Conservation (phyloP, 2,888 invertebrate species). For the Anaspis maculata region DNA sequence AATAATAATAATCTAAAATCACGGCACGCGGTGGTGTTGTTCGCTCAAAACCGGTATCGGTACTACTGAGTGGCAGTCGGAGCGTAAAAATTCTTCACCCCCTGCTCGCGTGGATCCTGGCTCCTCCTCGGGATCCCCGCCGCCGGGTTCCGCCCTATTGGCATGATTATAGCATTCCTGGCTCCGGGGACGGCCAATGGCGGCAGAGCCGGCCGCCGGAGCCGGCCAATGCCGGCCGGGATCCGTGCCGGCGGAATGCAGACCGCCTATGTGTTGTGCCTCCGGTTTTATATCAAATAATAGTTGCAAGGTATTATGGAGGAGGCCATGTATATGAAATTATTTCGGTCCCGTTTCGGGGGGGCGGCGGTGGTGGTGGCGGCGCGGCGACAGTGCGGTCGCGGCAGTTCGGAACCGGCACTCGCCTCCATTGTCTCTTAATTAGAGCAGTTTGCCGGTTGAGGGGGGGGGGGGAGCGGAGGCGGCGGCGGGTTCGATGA, state of each 20-base stretch:
- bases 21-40: conserved; percentile 15
- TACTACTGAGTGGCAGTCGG: conserved; percentile 26
- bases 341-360: too few relatives aligned
- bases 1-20: neutral
- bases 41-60: conserved; percentile 18
- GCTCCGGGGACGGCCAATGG: conserved; percentile 20
- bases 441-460: too few relatives aligned
- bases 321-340: conserved; percentile 22
- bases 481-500: too few relatives aligned
- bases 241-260: conserved; percentile 25
- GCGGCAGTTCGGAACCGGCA: too few relatives aligned
- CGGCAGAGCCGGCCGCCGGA: too few relatives aligned
- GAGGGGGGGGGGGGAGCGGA: too few relatives aligned
- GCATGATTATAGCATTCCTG: conserved; percentile 30
- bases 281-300: conserved; percentile 30
- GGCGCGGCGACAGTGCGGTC: too few relatives aligned
- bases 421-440: too few relatives aligned
- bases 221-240: too few relatives aligned
- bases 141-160: conserved; percentile 22
- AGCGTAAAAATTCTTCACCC: conserved; percentile 33
- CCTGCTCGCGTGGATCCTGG: conserved; percentile 19
- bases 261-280: conserved; percentile 23
- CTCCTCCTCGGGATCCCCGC: conserved; percentile 25
- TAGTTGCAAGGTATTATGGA: conserved; percentile 29
- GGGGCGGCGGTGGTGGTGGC: too few relatives aligned